Evolutionary conservation across 2,113 vertebrate species (phyloP).

Genomic region (Rafetus swinhoei): DNA sequence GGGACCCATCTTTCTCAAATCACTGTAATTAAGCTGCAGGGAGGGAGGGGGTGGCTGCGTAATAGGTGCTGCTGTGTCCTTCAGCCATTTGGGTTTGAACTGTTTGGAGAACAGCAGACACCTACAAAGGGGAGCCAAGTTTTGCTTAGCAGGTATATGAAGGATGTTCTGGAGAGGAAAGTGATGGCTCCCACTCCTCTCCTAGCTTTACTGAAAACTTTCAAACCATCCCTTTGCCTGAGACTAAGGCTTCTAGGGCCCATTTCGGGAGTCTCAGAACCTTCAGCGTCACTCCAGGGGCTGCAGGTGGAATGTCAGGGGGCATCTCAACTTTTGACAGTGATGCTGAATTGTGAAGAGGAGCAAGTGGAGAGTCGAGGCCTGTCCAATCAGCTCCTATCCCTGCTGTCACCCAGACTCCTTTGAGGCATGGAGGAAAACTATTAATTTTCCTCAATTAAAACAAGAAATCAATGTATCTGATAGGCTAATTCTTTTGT

Average conservation of each 20-base stretch:
- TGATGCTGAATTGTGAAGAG: background rate
- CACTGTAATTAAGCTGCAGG: conserved; percentile 13
- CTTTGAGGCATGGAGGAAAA: background rate
- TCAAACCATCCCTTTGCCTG: background rate
- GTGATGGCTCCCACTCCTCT: background rate
- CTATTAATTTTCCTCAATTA: background rate
- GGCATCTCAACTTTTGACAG: background rate
- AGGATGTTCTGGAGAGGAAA: too few species aligned
- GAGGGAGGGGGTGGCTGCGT: background rate
- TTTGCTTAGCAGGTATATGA: background rate
- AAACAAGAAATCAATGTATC: background rate
- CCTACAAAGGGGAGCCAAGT: background rate
- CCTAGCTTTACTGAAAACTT: background rate
- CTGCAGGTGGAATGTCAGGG: background rate
- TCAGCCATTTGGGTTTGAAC: background rate
- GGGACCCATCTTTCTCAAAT: background rate
- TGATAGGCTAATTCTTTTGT: background rate
- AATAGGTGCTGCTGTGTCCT: background rate
- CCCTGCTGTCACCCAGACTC: background rate
- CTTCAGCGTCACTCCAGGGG: background rate
- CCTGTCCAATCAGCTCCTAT: background rate
- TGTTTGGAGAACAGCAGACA: background rate
- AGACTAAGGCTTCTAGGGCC: background rate
- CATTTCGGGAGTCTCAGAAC: background rate
- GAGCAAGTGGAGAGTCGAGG: background rate